These are phyloP conservation scores for Zosterops pallidus DNA, from an alignment of 2,113 vertebrate genomes.

Conservation along the genomic window DNA sequence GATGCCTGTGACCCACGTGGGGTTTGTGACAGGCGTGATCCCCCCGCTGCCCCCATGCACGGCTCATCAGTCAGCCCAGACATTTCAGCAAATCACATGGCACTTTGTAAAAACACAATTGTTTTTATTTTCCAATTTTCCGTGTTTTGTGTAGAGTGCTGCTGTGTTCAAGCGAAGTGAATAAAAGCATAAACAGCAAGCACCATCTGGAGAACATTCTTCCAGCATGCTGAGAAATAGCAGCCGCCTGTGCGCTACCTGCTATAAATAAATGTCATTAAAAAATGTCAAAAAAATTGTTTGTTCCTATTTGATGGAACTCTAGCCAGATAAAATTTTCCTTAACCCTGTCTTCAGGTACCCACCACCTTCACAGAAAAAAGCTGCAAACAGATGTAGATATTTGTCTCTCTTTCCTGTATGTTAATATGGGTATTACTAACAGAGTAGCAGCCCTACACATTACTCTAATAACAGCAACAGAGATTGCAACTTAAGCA, in stretches of 20 bases:
- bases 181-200: conserved; percentile 76
- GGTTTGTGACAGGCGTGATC: neutral
- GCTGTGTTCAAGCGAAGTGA: conserved; percentile 61
- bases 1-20: neutral
- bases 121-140: conserved; percentile 66
- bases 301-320: conserved; percentile 70
- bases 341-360: conserved; percentile 40
- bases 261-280: conserved; percentile 78
- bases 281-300: conserved; percentile 54
- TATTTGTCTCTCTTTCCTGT: conserved; percentile 50
- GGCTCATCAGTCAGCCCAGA: neutral
- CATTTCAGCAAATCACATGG: conserved; percentile 35
- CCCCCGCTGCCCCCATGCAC: neutral
- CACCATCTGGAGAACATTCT: conserved; percentile 80
- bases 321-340: conserved; percentile 60
- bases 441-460: conserved; percentile 19
- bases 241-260: conserved; percentile 75
- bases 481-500: neutral
- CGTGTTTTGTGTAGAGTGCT: conserved; percentile 64
- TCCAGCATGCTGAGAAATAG: conserved; percentile 71
- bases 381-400: neutral
- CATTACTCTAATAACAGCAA: conserved; percentile 3
- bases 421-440: conserved; percentile 32
- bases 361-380: conserved; percentile 47
- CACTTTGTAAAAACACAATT: conserved; percentile 44